Percentiles rank a stretch among this genome's conserved stretches.
Conservation (phyloP, 2,797 vertebrate species). For the Ispidina lecontei region DNA sequence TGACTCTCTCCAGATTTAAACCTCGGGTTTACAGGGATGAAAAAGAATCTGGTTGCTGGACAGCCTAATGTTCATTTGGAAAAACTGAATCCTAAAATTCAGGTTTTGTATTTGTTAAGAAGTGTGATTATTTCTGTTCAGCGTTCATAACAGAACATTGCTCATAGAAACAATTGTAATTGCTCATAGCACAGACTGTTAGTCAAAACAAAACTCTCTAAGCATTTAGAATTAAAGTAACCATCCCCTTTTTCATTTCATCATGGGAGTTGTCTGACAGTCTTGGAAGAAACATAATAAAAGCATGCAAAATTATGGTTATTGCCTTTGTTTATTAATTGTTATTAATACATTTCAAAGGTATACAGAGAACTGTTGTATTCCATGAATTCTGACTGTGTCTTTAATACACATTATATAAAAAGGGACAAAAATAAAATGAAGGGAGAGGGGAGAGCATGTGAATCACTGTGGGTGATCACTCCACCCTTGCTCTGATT, state of each 20-base stretch:
- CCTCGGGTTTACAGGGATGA: not conserved
- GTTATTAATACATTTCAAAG: not conserved
- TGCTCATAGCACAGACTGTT: not conserved
- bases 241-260: not conserved
- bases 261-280: not conserved
- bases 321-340: not conserved
- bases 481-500: not conserved
- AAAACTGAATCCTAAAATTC: not conserved
- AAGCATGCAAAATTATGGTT: not conserved
- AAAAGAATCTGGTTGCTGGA: not conserved
- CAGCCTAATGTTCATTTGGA: not conserved
- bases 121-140: not conserved
- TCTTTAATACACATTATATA: not conserved
- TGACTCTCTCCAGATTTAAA: not conserved
- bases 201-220: not conserved
- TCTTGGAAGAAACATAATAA: not conserved
- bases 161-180: slow-evolving; percentile 13
- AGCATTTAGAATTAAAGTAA: not conserved
- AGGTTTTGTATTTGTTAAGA: not conserved
- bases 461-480: not conserved
- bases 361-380: not conserved
- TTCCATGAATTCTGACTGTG: not conserved
- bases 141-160: not conserved
- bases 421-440: not conserved
- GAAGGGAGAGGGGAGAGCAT: not conserved